These are phyloP conservation scores for Uloborus diversus DNA, from an alignment of 1,140 invertebrate genomes.

Conservation along the genomic window DNA sequence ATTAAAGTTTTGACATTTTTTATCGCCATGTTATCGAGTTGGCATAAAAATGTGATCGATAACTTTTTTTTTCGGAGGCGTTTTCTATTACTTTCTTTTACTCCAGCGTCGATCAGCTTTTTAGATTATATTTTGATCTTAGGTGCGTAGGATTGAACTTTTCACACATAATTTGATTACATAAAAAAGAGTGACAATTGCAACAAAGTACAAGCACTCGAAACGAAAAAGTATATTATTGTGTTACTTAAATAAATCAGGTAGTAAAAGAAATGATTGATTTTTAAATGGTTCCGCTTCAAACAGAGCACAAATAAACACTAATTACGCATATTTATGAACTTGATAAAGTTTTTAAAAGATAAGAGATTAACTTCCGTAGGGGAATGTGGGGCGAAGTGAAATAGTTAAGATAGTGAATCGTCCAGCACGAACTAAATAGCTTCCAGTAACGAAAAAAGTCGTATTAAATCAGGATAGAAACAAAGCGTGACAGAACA, in stretches of 20 bases:
- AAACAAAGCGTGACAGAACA: no score
- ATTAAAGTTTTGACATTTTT: slow-evolving; percentile 14
- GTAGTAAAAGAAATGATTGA: neutral
- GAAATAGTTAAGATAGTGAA: no score
- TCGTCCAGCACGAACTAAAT: no score
- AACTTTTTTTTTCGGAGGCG: slow-evolving; percentile 6
- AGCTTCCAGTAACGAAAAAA: no score
- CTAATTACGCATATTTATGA: no score
- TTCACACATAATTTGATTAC: neutral
- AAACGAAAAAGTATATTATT: no score
- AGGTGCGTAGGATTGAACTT: slow-evolving; percentile 2
- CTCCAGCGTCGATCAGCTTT: neutral
- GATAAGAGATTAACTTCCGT: no score
- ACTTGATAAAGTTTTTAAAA: no score
- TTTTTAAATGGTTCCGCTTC: neutral
- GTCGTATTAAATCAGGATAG: no score
- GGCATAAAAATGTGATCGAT: slow-evolving; percentile 15
- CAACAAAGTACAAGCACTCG: no score
- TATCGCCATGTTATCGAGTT: slow-evolving; percentile 4
- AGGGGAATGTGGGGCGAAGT: no score
- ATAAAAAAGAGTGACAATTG: neutral
- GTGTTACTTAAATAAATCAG: no score
- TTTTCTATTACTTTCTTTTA: slow-evolving; percentile 12
- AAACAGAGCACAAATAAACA: neutral
- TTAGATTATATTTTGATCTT: neutral